Percentiles rank a stretch among this genome's conserved stretches.
phyloP scores from a whole-genome alignment of 2,113 vertebrate genomes.

The Corynorhinus townsendii region DNA sequence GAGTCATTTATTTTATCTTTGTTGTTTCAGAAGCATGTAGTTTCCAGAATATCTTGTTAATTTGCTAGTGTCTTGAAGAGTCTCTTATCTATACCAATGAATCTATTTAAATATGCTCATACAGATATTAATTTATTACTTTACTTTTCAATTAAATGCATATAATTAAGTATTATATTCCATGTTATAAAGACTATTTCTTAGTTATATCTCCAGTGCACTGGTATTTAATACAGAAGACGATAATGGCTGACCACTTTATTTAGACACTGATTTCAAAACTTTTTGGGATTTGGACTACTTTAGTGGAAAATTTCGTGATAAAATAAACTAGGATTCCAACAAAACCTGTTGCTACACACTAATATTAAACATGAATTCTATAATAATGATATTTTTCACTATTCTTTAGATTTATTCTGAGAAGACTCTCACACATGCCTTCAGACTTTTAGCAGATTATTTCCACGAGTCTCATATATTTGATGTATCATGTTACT shows the following conservation, averaged over 20 bases:
- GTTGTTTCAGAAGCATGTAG: background rate
- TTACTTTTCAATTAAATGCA: background rate
- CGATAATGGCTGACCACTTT: background rate
- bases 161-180: background rate
- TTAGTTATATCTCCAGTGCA: background rate
- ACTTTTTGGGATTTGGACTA: background rate
- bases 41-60: background rate
- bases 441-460: background rate
- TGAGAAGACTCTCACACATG: background rate
- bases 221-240: background rate
- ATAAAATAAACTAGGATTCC: background rate
- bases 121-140: background rate
- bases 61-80: background rate
- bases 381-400: background rate
- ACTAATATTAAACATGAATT: background rate
- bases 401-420: background rate
- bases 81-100: background rate
- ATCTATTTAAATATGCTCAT: background rate
- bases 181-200: background rate
- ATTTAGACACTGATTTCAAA: background rate
- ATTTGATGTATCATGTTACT: background rate
- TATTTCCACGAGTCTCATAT: background rate
- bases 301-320: background rate
- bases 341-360: background rate
- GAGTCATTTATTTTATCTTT: background rate